phyloP scores from a whole-genome alignment of 2,113 vertebrate genomes.

The Muscicapa adusta region DNA sequence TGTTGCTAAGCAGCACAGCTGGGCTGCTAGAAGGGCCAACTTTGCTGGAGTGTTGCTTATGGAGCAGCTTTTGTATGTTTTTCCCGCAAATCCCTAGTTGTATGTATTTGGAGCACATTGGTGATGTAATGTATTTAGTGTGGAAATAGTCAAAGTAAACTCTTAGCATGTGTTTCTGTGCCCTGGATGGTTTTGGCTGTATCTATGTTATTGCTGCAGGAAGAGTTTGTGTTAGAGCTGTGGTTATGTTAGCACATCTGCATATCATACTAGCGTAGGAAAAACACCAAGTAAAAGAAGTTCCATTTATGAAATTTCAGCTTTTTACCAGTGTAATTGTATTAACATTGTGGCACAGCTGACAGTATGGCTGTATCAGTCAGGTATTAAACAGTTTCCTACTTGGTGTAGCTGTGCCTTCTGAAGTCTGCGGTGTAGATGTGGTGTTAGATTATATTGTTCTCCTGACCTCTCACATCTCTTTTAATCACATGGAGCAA shows the following conservation, averaged over 20 bases:
- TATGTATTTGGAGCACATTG: not conserved
- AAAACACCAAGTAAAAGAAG: not conserved
- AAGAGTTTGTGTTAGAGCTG: not conserved
- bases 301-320: not conserved
- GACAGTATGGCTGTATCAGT: not conserved
- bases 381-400: not conserved
- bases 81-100: not conserved
- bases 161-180: not conserved
- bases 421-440: not conserved
- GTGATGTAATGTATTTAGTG: not conserved
- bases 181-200: not conserved
- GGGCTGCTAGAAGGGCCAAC: not conserved
- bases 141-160: conserved; percentile 4
- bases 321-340: not conserved
- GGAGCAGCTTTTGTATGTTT: not conserved
- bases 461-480: conserved; percentile 31
- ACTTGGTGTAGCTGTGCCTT: not conserved
- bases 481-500: conserved; percentile 40
- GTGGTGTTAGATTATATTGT: not conserved
- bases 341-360: not conserved
- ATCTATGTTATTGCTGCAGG: not conserved
- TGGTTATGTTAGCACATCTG: not conserved
- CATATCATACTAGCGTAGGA: not conserved
- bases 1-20: not conserved
- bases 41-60: not conserved